Base-by-base conservation (phyloP, 2,888 invertebrate genomes). In the Uropetala carovei region DNA sequence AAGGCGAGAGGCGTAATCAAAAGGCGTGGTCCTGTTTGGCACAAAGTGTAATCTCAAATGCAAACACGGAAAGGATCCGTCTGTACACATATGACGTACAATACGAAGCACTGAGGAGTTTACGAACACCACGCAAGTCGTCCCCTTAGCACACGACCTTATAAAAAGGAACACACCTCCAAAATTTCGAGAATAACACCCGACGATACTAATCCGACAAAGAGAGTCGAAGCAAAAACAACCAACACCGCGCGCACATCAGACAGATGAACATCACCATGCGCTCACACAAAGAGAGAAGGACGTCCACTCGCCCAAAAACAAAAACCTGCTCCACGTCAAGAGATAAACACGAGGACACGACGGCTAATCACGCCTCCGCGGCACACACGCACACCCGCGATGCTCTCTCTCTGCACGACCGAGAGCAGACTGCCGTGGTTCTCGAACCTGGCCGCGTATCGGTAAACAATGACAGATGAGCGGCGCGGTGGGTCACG, bases 391-490 rank as follows among this genome's bases (percentile, higher is more conserved):
- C 81, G 81, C 22, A 22, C 13, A 10, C 8, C 43, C 64, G n/a
- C 0, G 8, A 64, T 43, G 0, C 83, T 43, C 11, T 83, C 83
- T 57, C 57, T 57, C 56, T n/a, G 56, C 89, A 89, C 64, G 10
- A 64, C 89, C 68, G 89, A 89, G 68, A 68, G 89, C 64, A 64
- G 64, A 89, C 89, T 89, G 89, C 64, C 89, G 83, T n/a, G 89
- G 22, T 58, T 75, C 85, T 58, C 57, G 84, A 14, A 27, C 16
- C 30, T 27, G 60, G 30, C 89, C 64, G 89, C 60, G 89, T 89
- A 64, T 89, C 64, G 89, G 89, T 89, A 89, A 89, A 89, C 89
- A 89, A 89, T 89, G 89, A 89, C 89, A 89, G 89, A 89, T 89
- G 89, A 89, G 89, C 89, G 43, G 89, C 89, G 89, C 43, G 89